phyloP scores from a whole-genome alignment of 1,140 invertebrate genomes.

The Bathynomus jamesi region DNA sequence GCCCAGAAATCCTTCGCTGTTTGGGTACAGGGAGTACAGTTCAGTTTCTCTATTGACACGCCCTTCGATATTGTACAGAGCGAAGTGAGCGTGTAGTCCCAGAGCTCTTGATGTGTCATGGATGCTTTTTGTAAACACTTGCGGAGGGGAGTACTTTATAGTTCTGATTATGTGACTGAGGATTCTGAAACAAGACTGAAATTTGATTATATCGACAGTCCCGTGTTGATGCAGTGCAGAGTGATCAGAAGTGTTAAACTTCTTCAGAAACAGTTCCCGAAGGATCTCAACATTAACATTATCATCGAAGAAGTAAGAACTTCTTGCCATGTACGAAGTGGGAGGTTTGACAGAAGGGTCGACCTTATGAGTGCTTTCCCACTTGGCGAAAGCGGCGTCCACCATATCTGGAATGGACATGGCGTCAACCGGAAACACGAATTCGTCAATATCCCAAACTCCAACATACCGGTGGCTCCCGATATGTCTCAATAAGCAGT shows the following conservation, averaged over 20 bases:
- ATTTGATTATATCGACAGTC: not conserved
- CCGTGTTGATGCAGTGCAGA: not conserved
- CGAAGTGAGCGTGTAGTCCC: constrained; percentile 31
- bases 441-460: constrained; percentile 17
- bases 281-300: not conserved
- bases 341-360: not conserved
- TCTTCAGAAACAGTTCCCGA: not conserved
- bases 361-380: not conserved
- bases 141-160: constrained; percentile 18
- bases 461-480: constrained; percentile 9
- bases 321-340: constrained; percentile 28
- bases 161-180: constrained; percentile 26
- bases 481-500: constrained; percentile 12
- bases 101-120: constrained; percentile 29
- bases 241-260: not conserved
- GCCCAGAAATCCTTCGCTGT: constrained; percentile 19
- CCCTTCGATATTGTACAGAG: constrained; percentile 19
- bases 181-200: constrained; percentile 14
- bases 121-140: constrained; percentile 21
- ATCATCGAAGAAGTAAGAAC: constrained; percentile 34
- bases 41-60: constrained; percentile 10
- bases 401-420: constrained; percentile 9
- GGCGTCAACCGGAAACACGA: not conserved
- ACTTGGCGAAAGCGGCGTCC: constrained; percentile 3
- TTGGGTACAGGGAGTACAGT: constrained; percentile 27